Conservation (phyloP, 2,888 invertebrate species). For the Hirtodrosophila trivittata region DNA sequence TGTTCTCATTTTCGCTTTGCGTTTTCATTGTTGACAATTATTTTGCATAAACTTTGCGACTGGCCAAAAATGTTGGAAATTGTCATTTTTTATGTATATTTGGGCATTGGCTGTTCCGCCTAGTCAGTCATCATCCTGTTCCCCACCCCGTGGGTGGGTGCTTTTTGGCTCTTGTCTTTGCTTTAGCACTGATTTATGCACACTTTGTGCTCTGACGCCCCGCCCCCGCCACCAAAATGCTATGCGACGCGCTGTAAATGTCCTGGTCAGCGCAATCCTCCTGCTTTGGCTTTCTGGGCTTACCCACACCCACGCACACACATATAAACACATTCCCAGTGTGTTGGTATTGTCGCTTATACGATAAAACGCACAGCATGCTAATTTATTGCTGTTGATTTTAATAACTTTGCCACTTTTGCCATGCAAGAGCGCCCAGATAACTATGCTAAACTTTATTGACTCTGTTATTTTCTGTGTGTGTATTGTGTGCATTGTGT, state of each 20-base stretch:
- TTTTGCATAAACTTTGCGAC: slow-evolving; percentile 59
- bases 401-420: slow-evolving; percentile 65
- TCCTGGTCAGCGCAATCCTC: slow-evolving; percentile 22
- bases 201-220: slow-evolving; percentile 45
- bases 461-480: slow-evolving; percentile 13
- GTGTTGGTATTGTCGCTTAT: slow-evolving; percentile 38
- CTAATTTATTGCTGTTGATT: slow-evolving; percentile 76
- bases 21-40: slow-evolving; percentile 57
- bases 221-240: slow-evolving; percentile 33
- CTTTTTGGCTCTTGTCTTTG: slow-evolving; percentile 58
- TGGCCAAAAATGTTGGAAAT: slow-evolving; percentile 55
- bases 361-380: slow-evolving; percentile 67
- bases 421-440: slow-evolving; percentile 48
- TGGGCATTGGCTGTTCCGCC: slow-evolving; percentile 38
- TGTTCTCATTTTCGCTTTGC: slow-evolving; percentile 10
- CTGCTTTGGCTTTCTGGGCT: neutral
- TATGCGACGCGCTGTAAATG: slow-evolving; percentile 49
- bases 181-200: slow-evolving; percentile 66
- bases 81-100: slow-evolving; percentile 44
- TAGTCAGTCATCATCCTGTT: slow-evolving; percentile 22
- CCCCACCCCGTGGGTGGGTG: slow-evolving; percentile 6
- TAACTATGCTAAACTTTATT: slow-evolving; percentile 62
- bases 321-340: neutral
- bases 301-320: slow-evolving; percentile 9
- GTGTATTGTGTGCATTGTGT: slow-evolving; percentile 6